Conservation (phyloP, 2,113 vertebrate species). For the Neodontobutis hainanensis region DNA sequence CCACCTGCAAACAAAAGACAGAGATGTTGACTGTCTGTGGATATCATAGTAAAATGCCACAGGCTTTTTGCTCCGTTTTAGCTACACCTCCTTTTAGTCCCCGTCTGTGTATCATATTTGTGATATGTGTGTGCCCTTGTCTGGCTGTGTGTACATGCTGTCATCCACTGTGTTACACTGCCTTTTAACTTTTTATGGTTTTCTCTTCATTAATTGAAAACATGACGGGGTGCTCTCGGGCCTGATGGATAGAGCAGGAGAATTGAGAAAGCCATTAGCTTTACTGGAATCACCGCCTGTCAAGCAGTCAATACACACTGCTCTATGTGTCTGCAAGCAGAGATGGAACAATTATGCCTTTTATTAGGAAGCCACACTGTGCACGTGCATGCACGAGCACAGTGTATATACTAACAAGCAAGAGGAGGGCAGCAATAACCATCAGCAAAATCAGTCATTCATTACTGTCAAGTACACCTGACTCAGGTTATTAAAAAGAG, state of each 20-base stretch:
- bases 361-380: constrained; percentile 75
- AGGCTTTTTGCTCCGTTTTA: constrained; percentile 26
- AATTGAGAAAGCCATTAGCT: constrained; percentile 85
- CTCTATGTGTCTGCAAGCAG: constrained; percentile 82
- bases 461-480: constrained; percentile 84
- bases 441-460: constrained; percentile 83
- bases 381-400: constrained; percentile 16
- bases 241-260: constrained; percentile 82
- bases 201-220: constrained; percentile 80
- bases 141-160: constrained; percentile 39
- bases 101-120: constrained; percentile 29
- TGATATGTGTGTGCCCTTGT: constrained; percentile 39
- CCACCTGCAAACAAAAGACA: constrained; percentile 34
- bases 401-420: constrained; percentile 18
- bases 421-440: constrained; percentile 77
- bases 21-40: constrained; percentile 26
- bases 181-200: constrained; percentile 75
- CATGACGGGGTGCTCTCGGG: constrained; percentile 77
- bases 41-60: constrained; percentile 4
- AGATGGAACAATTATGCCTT: constrained; percentile 83
- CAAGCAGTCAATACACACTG: constrained; percentile 83
- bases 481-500: constrained; percentile 85
- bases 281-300: constrained; percentile 77
- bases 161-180: constrained; percentile 49
- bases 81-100: constrained; percentile 16